Conservation (phyloP, 2,888 invertebrate genomes). For the Marasmarcha lunaedactyla region DNA sequence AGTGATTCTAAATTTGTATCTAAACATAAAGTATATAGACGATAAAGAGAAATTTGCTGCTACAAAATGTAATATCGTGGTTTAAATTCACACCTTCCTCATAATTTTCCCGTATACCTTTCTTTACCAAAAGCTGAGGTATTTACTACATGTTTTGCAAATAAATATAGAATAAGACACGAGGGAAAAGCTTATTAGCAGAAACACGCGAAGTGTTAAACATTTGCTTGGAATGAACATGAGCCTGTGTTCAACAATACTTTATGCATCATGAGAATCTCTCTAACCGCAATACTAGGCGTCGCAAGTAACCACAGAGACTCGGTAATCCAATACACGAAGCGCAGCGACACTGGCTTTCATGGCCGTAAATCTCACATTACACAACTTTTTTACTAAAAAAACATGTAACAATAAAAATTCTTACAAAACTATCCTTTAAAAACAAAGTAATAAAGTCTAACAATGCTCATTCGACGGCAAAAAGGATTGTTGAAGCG, state of each 20-base stretch:
- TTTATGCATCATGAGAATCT: slow-evolving; percentile 51
- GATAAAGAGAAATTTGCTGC: no score
- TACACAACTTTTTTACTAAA: slow-evolving; percentile 27
- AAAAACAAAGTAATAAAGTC: not conserved
- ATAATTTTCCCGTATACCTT: no score
- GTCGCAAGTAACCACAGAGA: slow-evolving; percentile 61
- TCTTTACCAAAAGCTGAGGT: no score
- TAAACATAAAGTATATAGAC: no score
- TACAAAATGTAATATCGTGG: no score
- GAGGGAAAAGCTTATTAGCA: not conserved
- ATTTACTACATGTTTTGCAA: no score
- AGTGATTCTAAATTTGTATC: no score
- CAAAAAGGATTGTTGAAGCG: slow-evolving; percentile 28
- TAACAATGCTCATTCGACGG: slow-evolving; percentile 8
- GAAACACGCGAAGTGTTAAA: slow-evolving; percentile 21
- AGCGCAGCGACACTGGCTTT: slow-evolving; percentile 67
- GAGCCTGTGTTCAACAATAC: slow-evolving; percentile 34
- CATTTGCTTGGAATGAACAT: slow-evolving; percentile 30
- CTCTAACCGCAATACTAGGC: slow-evolving; percentile 55
- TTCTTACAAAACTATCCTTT: not conserved
- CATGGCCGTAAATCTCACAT: slow-evolving; percentile 59
- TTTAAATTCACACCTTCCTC: no score
- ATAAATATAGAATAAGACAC: no score
- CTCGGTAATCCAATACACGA: slow-evolving; percentile 64
- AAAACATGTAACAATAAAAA: not conserved